Evolutionary conservation across 2,113 vertebrate genomes (phyloP).

Genomic region (Microcebus ravelobensis): DNA sequence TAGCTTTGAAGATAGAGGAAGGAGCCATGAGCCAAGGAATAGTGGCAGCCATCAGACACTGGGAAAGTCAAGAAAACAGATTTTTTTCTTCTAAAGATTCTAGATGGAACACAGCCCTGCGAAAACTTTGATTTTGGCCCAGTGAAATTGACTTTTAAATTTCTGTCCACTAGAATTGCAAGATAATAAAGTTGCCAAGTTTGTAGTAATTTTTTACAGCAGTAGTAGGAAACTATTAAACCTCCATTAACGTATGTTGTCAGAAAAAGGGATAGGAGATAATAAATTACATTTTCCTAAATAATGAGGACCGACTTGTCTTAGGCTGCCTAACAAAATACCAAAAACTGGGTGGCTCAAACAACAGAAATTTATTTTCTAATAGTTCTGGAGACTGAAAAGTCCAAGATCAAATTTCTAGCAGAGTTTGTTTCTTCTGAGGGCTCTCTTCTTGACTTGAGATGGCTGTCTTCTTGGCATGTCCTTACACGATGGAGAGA

Average conservation of each 20-base stretch:
- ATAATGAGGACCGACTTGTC: neutral
- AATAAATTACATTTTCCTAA: neutral
- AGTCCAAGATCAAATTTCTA: neutral
- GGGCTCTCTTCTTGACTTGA: neutral
- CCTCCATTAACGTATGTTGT: neutral
- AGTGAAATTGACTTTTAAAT: neutral
- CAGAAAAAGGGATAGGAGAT: neutral
- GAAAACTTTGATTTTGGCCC: neutral
- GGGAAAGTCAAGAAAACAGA: neutral
- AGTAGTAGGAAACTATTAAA: neutral
- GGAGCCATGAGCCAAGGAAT: neutral
- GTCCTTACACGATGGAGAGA: neutral
- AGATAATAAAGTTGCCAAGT: neutral
- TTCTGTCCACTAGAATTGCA: neutral
- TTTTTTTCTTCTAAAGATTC: neutral
- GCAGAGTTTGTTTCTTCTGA: neutral
- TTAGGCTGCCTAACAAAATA: neutral
- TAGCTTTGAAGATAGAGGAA: neutral
- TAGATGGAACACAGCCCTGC: neutral
- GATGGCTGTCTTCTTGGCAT: neutral
- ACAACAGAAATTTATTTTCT: neutral
- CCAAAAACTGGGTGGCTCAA: neutral
- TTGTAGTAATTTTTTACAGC: neutral
- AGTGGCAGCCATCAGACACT: neutral
- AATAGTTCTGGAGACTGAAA: neutral